Base-by-base conservation (phyloP, 2,797 vertebrate genomes). In the Gephyroberyx darwinii region DNA sequence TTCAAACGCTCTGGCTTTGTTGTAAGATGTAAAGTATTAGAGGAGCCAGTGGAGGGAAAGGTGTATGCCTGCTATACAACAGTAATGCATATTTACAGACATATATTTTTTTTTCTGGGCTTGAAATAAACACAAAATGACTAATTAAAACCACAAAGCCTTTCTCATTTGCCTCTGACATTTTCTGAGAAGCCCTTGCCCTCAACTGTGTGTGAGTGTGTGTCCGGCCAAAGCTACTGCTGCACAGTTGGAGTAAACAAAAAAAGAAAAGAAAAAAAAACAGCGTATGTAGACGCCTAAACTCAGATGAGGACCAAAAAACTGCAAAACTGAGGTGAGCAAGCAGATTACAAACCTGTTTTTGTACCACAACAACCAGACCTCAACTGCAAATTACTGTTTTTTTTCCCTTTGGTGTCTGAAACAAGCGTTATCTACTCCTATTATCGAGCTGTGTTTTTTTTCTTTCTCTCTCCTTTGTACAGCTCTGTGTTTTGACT, bases 111-210 rank as follows among this genome's bases (percentile, higher is more conserved):
- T 78, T 85, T 86, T 78, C 80, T 51, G 71, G 78, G 66, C 58
- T 57, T 85, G 77, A 94, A 93, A 92, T 91, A 89, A 87, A 91
- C 78, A 87, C 80, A 90, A 93, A 90, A 91, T 92, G 91, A 93
- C 89, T 93, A 92, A 93, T 93, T 93, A 90, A 92, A 94, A 93
- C 91, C 92, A 91, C 92, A 93, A 75, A 80, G 79, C 69, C 77
- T 69, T 82, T 77, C 84, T 81, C 78, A 76, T 89, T 88, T 89
- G 87, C 77, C 65, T 86, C 86, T 86, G 83, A 89, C 79, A 87
- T 89, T 91, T 93, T 92, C 92, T 93, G 73, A 93, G 90, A 93
- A 94, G 77, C 82, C 79, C 86, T 81, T 87, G 79, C 88, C 75
- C 83, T 71, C 78, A 56, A 57, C 80, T 75, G 37, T 68, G 83